Percentiles rank a stretch among this genome's conserved stretches.
These are phyloP conservation scores for Mercenaria mercenaria DNA, from an alignment of 1,140 invertebrate species.

Conservation along the genomic window DNA sequence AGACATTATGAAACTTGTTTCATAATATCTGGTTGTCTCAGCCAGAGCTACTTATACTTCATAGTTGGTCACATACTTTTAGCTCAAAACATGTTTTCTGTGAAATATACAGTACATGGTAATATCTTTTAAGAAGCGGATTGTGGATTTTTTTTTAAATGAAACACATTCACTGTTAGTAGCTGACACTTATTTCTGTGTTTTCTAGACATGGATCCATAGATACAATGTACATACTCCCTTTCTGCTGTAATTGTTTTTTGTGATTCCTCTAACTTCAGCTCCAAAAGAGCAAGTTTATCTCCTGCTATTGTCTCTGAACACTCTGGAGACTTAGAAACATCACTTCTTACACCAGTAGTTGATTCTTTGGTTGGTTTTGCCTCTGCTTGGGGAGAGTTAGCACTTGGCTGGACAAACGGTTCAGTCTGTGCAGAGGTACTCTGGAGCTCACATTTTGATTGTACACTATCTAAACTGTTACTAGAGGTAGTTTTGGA, in stretches of 20 bases:
- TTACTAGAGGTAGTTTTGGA: slow-evolving; percentile 38
- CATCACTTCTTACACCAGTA: slow-evolving; percentile 18
- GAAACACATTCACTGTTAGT: too few relatives aligned
- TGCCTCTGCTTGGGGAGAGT: background rate
- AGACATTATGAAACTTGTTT: too few relatives aligned
- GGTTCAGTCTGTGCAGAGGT: slow-evolving; percentile 18
- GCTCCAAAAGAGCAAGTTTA: slow-evolving; percentile 90
- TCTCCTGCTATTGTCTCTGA: slow-evolving; percentile 86
- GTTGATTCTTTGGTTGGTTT: background rate
- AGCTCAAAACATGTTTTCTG: too few relatives aligned
- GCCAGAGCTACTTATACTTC: too few relatives aligned
- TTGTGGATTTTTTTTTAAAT: too few relatives aligned
- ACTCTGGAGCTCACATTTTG: slow-evolving; percentile 37
- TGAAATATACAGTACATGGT: too few relatives aligned
- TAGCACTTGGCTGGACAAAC: background rate
- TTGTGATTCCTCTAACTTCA: slow-evolving; percentile 91
- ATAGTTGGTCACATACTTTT: too few relatives aligned
- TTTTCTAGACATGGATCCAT: too few relatives aligned
- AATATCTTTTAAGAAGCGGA: too few relatives aligned
- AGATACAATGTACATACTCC: too few relatives aligned
- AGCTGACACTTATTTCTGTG: too few relatives aligned
- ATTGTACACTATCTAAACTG: slow-evolving; percentile 23
- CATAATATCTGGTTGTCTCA: too few relatives aligned
- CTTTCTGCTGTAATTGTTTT: slow-evolving; percentile 88
- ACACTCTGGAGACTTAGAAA: background rate